These are phyloP conservation scores for Tricholauxania praeusta DNA, from an alignment of 2,888 invertebrate species.

Conservation along the genomic window DNA sequence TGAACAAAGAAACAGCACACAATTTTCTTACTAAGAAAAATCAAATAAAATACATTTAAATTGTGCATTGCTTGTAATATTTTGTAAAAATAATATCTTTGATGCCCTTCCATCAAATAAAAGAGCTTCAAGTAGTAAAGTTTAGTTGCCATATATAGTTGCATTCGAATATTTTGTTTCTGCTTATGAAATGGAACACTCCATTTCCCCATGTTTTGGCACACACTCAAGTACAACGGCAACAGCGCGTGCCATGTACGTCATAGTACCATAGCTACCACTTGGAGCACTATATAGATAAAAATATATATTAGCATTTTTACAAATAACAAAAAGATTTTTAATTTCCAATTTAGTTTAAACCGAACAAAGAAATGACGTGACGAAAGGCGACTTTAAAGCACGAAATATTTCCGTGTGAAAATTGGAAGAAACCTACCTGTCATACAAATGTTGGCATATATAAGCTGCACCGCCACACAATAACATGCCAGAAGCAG, in stretches of 20 bases:
- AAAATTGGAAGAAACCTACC: constrained; percentile 49
- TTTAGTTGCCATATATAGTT: too few relatives aligned
- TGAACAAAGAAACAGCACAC: too few relatives aligned
- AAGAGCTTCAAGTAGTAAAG: too few relatives aligned
- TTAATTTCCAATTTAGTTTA: too few relatives aligned
- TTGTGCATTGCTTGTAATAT: too few relatives aligned
- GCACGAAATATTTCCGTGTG: too few relatives aligned
- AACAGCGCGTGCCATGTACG: constrained; percentile 90
- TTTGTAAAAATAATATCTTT: too few relatives aligned
- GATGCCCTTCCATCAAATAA: too few relatives aligned
- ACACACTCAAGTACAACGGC: constrained; percentile 80
- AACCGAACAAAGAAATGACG: not conserved
- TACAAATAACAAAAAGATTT: not conserved
- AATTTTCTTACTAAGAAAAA: too few relatives aligned
- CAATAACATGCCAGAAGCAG: constrained; percentile 75
- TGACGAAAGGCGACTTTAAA: too few relatives aligned
- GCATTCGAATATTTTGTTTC: too few relatives aligned
- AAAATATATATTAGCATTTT: not conserved
- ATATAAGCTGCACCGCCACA: constrained; percentile 96
- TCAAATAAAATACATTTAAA: too few relatives aligned
- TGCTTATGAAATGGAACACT: constrained; percentile 80
- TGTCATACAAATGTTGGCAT: constrained; percentile 96
- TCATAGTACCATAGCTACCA: constrained; percentile 97
- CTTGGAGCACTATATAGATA: constrained; percentile 85
- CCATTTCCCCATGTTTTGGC: constrained; percentile 82